A percentile compares a stretch with the other conserved stretches of the same genome.
phyloP scores from a whole-genome alignment of 2,888 invertebrate genomes.

The Tridacna crocea region DNA sequence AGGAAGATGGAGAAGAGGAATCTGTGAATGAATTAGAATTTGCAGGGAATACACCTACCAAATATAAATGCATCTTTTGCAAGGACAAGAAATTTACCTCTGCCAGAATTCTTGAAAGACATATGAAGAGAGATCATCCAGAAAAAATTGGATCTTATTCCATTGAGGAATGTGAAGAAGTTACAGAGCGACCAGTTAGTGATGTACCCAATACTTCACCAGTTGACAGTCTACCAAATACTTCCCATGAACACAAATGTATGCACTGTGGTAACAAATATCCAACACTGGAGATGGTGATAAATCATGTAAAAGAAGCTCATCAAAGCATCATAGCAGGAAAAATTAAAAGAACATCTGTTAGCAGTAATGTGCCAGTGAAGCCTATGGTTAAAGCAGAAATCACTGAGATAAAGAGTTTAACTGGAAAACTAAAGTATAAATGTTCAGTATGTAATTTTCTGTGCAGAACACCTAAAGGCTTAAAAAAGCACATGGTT shows the following conservation, averaged over 20 bases:
- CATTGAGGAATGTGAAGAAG: constrained; percentile 15
- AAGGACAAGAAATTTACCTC: constrained; percentile 7
- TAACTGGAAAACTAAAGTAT: background rate
- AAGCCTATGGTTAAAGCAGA: background rate
- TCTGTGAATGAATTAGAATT: constrained; percentile 11
- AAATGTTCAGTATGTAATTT: constrained; percentile 13
- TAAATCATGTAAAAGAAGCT: constrained; percentile 2
- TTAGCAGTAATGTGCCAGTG: background rate
- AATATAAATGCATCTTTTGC: constrained; percentile 36
- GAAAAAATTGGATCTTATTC: constrained; percentile 18
- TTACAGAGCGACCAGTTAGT: background rate
- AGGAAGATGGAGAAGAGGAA: constrained; percentile 38
- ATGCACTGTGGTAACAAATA: constrained; percentile 28
- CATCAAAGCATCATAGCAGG: background rate
- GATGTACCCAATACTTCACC: constrained; percentile 5
- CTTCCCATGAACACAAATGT: constrained; percentile 20
- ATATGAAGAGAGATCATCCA: constrained; percentile 34
- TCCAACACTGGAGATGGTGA: background rate
- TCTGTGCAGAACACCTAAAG: background rate
- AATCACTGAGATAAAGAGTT: background rate
- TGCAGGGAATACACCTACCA: constrained; percentile 24
- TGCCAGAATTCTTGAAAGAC: constrained; percentile 24
- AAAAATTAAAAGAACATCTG: background rate
- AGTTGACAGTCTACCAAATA: background rate
- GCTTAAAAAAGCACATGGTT: constrained; percentile 2